Conservation (phyloP, 2,797 vertebrate genomes). For the Clarias pachynema region DNA sequence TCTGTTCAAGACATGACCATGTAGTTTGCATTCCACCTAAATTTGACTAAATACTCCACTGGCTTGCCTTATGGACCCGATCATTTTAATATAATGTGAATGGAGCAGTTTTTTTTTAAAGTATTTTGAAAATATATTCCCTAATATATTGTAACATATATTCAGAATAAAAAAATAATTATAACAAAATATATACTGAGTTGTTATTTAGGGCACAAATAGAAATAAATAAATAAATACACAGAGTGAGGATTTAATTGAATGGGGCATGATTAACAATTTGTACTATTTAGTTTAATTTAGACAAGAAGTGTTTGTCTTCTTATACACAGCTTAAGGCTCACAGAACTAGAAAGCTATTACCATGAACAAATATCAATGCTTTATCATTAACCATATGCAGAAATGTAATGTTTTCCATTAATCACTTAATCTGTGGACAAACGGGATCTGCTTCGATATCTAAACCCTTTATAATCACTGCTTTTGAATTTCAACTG, state of each 20-base stretch:
- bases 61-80: no score
- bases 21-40: no score
- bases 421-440: not conserved
- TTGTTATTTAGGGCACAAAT: not conserved
- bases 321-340: not conserved
- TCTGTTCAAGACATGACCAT: no score
- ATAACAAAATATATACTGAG: conserved; percentile 48
- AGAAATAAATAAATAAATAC: conserved; percentile 36
- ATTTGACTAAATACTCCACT: no score
- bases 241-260: not conserved
- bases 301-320: not conserved
- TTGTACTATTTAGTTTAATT: not conserved
- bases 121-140: no score
- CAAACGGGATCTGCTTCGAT: not conserved
- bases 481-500: not conserved
- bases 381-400: not conserved
- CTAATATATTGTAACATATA: no score
- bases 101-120: no score
- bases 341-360: not conserved
- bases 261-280: no score
- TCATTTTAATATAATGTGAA: no score
- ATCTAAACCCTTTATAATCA: not conserved
- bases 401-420: not conserved
- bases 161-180: no score
- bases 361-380: not conserved